A percentile compares a stretch with the other conserved stretches of the same genome.
Conservation (phyloP, 2,797 vertebrate genomes). For the Sebastes taczanowskii region DNA sequence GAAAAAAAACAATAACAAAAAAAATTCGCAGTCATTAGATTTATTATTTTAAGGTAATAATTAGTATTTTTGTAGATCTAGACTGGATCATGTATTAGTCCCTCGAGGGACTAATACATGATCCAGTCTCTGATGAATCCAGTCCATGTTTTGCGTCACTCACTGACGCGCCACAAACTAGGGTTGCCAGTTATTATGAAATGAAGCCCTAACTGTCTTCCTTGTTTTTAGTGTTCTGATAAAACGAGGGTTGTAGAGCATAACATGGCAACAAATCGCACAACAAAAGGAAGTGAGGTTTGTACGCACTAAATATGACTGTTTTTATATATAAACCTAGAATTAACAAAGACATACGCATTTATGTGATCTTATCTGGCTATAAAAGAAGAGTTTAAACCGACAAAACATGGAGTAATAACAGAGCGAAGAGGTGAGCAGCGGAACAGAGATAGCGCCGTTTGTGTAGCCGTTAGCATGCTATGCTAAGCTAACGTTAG, state of each 20-base stretch:
- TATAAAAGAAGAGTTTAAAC: neutral
- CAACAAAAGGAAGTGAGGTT: conserved; percentile 64
- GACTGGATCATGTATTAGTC: neutral
- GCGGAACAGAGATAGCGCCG: neutral
- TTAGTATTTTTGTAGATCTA: neutral
- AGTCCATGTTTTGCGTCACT: conserved; percentile 33
- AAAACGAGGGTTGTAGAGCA: neutral
- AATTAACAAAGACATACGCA: neutral
- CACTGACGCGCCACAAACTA: conserved; percentile 46
- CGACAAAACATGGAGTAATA: conserved; percentile 30
- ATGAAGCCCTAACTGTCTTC: fast-evolving
- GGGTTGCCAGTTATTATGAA: conserved; percentile 70
- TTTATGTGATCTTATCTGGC: fast-evolving
- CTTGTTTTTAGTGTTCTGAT: fast-evolving
- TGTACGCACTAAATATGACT: conserved; percentile 1
- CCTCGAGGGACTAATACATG: too few species aligned
- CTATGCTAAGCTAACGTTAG: conserved; percentile 42
- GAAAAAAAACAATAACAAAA: too few species aligned
- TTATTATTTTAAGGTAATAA: neutral
- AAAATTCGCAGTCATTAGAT: neutral
- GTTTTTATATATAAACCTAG: neutral
- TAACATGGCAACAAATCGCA: conserved; percentile 54
- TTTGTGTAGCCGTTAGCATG: conserved; percentile 35
- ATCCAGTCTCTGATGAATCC: neutral
- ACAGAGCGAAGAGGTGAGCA: conserved; percentile 46